Percentiles rank a stretch among this genome's conserved stretches.
Evolutionary conservation across 1,140 invertebrate genomes (phyloP).

Genomic region (Drosophila mojavensis): DNA sequence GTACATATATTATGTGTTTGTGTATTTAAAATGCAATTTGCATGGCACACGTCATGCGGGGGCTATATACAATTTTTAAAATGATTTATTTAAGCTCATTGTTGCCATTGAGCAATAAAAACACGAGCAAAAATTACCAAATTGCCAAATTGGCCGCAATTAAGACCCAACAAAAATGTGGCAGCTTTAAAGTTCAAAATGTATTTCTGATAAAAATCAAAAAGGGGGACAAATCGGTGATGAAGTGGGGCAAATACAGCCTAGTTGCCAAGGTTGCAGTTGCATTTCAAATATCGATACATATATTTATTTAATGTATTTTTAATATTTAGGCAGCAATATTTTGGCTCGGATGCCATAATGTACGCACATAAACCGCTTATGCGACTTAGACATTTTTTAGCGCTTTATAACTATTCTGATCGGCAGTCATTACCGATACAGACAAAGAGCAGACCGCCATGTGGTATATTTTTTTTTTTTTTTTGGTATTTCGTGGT

Average conservation of each 20-base stretch:
- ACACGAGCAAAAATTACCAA: constrained; percentile 63
- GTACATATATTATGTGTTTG: not conserved
- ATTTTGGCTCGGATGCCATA: not conserved
- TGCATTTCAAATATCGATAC: not conserved
- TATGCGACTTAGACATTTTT: constrained; percentile 5
- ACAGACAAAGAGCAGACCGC: no score
- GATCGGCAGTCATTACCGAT: no score
- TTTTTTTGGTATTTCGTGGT: not conserved
- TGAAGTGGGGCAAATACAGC: constrained; percentile 55
- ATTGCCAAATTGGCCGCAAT: constrained; percentile 66
- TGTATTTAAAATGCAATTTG: constrained; percentile 75
- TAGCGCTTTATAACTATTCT: not conserved
- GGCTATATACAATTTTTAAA: constrained; percentile 64
- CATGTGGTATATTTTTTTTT: no score
- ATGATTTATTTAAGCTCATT: constrained; percentile 76
- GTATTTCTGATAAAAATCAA: not conserved
- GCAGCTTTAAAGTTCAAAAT: constrained; percentile 5
- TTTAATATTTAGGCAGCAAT: not conserved
- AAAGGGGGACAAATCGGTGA: constrained; percentile 11
- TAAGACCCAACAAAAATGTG: constrained; percentile 47
- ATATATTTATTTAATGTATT: not conserved
- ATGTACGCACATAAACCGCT: no score
- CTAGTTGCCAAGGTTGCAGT: constrained; percentile 20
- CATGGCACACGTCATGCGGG: constrained; percentile 11
- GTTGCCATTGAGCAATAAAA: constrained; percentile 31